Evolutionary conservation across 1,140 invertebrate genomes (phyloP).

Genomic region (Pentalonia nigronervosa): DNA sequence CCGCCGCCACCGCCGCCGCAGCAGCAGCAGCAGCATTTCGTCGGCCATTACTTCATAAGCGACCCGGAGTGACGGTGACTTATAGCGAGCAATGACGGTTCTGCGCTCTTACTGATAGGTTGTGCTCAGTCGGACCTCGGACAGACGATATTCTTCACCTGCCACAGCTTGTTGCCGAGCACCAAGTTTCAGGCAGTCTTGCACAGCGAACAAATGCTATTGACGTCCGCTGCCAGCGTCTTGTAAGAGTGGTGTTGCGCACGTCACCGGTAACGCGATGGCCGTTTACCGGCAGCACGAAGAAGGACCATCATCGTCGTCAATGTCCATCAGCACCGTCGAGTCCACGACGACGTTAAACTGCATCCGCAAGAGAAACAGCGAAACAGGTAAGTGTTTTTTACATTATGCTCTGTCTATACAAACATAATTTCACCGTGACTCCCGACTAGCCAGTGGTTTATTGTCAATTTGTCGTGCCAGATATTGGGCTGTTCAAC

Average conservation of each 20-base stretch:
- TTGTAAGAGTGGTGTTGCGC: not conserved
- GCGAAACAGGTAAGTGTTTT: conserved; percentile 41
- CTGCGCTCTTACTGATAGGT: not conserved
- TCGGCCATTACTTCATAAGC: conserved; percentile 5
- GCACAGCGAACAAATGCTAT: not conserved
- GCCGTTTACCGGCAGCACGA: not conserved
- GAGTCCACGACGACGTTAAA: not conserved
- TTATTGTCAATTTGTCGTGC: no score
- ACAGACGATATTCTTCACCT: not conserved
- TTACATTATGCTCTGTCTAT: not conserved
- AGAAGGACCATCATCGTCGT: not conserved
- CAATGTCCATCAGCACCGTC: not conserved
- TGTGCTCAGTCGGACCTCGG: not conserved
- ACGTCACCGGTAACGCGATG: not conserved
- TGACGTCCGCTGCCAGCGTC: not conserved
- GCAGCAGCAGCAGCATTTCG: not conserved
- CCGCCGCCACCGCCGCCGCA: not conserved
- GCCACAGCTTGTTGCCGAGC: not conserved
- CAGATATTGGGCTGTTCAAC: not conserved
- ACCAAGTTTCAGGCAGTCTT: not conserved
- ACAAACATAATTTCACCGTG: not conserved
- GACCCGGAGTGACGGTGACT: not conserved
- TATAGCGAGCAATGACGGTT: not conserved
- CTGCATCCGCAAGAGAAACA: not conserved
- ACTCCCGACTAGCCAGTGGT: no score